Conservation (phyloP, 2,888 invertebrate genomes). For the Drosophila macrospina region DNA sequence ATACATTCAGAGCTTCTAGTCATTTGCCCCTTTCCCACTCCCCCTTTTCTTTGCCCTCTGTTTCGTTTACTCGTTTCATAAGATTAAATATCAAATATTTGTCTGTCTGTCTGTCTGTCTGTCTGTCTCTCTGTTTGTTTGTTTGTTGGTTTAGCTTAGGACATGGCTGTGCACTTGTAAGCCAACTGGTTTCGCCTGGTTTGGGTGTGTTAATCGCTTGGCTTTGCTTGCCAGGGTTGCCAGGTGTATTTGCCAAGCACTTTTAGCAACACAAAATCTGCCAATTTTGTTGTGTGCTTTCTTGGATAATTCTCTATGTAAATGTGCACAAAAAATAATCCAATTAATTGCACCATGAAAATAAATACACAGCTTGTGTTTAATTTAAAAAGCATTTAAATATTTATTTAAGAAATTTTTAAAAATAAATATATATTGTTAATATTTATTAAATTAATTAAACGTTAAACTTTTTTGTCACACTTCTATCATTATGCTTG, state of each 20-base stretch:
- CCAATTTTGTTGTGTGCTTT: constrained; percentile 13
- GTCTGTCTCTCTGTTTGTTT: constrained; percentile 34
- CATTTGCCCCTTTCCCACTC: background rate
- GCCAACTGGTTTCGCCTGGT: constrained; percentile 44
- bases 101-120: constrained; percentile 44
- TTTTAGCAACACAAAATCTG: constrained; percentile 25
- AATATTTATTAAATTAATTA: too few species aligned
- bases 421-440: background rate
- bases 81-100: constrained; percentile 80
- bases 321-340: background rate
- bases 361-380: background rate
- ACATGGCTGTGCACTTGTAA: constrained; percentile 67
- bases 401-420: background rate
- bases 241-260: constrained; percentile 52
- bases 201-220: constrained; percentile 36
- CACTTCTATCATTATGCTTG: too few species aligned
- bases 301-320: constrained; percentile 3
- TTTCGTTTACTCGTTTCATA: constrained; percentile 64
- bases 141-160: constrained; percentile 49
- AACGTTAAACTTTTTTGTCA: too few species aligned
- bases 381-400: background rate
- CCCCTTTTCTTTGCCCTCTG: constrained; percentile 27
- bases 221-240: constrained; percentile 38
- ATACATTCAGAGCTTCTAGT: constrained; percentile 43
- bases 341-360: background rate